A percentile compares a stretch with the other conserved stretches of the same genome.
Conservation (phyloP, 30 jellyfish, hydroid and myxozoan genomes). For the Catostylus mosaicus region DNA sequence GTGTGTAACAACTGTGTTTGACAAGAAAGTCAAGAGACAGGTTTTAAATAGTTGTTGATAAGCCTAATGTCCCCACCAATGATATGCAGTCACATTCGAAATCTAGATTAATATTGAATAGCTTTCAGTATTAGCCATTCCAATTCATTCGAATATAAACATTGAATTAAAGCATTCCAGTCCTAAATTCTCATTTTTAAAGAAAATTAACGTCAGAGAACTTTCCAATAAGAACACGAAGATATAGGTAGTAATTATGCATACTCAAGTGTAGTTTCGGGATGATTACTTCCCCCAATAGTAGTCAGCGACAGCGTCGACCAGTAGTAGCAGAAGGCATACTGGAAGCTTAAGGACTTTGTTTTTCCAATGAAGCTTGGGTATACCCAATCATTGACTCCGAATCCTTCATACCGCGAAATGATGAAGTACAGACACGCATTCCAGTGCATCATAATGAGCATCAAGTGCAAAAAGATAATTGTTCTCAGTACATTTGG, state of each 20-base stretch:
- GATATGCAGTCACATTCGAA: no score
- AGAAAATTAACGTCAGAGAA: no score
- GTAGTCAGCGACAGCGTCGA: slow-evolving; percentile 93
- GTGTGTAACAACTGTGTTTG: no score
- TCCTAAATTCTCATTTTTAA: no score
- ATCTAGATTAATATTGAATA: no score
- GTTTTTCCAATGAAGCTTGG: slow-evolving; percentile 67
- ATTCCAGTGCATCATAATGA: slow-evolving; percentile 93
- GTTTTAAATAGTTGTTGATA: no score
- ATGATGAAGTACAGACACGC: slow-evolving; percentile 86
- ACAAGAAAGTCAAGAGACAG: no score
- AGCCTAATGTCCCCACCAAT: no score
- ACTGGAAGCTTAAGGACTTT: slow-evolving; percentile 58
- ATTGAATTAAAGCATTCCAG: no score
- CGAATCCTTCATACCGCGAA: slow-evolving; percentile 93
- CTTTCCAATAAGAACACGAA: no score
- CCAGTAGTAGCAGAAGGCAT: slow-evolving; percentile 91
- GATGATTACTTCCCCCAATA: slow-evolving; percentile 85
- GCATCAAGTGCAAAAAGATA: slow-evolving; percentile 85
- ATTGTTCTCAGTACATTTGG: slow-evolving; percentile 87
- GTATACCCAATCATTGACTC: slow-evolving; percentile 86
- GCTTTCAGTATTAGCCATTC: no score
- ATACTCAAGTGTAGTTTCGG: slow-evolving; percentile 87
- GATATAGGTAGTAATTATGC: slow-evolving; percentile 34
- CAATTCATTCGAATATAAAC: no score